Evolutionary conservation across 2,888 invertebrate genomes (phyloP), one percentile per base, ranked within the genome.

Genomic region (Yponomeuta sedellus): DNA sequence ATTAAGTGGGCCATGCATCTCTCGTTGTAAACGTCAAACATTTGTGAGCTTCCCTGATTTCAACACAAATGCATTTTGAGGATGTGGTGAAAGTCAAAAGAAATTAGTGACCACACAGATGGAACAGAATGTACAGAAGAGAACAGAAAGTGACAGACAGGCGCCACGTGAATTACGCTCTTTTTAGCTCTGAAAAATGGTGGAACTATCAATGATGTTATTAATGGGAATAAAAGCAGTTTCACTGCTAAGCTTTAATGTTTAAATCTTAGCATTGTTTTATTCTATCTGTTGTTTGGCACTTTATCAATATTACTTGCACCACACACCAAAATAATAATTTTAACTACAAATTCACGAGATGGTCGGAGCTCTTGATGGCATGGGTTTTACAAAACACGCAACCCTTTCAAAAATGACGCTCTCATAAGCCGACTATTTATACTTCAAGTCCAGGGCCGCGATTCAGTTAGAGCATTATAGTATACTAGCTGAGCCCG

Each of bases 1-100:
- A 52, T 20, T 59, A 59, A 40, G 63, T 62, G 62, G 64, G 66
- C 65, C 74, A 75, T 75, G 74, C 71, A 75, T 75, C 74, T 75
- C 70, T 22, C 22, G 73, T 74, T 73, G 71, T 74, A 71, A 71
- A 74, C 72, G 74, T 76, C 77, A 76, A 75, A 76, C 74, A 70
- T 72, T 69, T 69, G 70, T 72, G 69, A 72, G 73, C 75, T 76
- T 77, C 76, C 77, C 75, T 69, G 73, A 52, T 79, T 79, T 78
- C 78, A 77, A 77, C 79, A 77, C 75, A 59, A 58, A 52, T 61
- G 63, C 63, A 44, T 44, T 19, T 19, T 22, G 1, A 20, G 11
- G 12, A 3, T 19, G 22, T 20, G 20, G 63, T 66, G 44, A 61
- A 66, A 68, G 67, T 64, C 59, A 61, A 25, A 61, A 62, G 66